Evolutionary conservation across 1,140 invertebrate species (phyloP).

Genomic region (Drosophila quadrilineata): DNA sequence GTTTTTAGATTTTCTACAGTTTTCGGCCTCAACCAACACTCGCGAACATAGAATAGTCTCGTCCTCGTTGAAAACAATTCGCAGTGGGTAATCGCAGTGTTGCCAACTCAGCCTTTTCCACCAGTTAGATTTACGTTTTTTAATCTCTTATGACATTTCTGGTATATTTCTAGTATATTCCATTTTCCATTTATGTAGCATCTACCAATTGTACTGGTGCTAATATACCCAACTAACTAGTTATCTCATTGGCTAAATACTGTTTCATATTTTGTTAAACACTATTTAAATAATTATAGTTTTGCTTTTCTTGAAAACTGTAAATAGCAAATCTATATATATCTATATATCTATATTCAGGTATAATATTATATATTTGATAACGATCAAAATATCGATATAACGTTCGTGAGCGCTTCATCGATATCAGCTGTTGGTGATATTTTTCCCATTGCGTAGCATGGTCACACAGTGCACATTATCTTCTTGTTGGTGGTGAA

Average conservation of each 20-base stretch:
- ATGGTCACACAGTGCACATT: slow-evolving; percentile 29
- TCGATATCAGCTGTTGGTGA: slow-evolving; percentile 7
- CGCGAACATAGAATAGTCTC: slow-evolving; percentile 29
- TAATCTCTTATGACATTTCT: slow-evolving; percentile 11
- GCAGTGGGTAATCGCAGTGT: slow-evolving; percentile 37
- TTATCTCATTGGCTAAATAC: slow-evolving; percentile 22
- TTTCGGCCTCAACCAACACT: slow-evolving; percentile 32
- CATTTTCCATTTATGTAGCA: too few relatives aligned
- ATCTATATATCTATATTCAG: too few relatives aligned
- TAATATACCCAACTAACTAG: not conserved
- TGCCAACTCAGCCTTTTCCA: slow-evolving; percentile 38
- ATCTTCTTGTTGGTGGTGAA: slow-evolving; percentile 39
- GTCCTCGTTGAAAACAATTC: slow-evolving; percentile 48
- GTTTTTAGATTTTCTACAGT: slow-evolving; percentile 32
- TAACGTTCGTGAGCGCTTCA: not conserved
- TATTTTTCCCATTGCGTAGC: not conserved
- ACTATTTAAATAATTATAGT: too few relatives aligned
- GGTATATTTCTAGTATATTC: slow-evolving; percentile 39
- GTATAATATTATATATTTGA: too few relatives aligned
- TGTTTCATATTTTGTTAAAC: too few relatives aligned
- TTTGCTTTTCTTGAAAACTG: too few relatives aligned
- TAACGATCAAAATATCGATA: slow-evolving; percentile 6
- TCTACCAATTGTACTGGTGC: too few relatives aligned
- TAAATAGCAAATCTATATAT: too few relatives aligned
- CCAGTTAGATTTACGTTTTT: slow-evolving; percentile 28